A percentile compares a stretch with the other conserved stretches of the same genome.
Evolutionary conservation across 2,888 invertebrate genomes (phyloP).

Genomic region (Abscondita cerata): DNA sequence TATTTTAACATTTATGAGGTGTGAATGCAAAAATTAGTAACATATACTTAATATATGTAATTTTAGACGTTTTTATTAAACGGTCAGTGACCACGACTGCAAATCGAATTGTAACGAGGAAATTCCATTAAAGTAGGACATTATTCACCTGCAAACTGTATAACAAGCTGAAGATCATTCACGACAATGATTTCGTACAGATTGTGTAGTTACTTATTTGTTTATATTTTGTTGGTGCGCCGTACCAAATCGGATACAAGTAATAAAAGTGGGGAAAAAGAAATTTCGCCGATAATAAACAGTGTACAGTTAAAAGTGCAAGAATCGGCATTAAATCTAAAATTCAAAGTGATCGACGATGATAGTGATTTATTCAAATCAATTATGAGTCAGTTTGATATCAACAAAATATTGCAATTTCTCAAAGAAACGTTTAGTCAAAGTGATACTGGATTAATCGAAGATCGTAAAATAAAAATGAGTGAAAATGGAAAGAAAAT

Average conservation of each 20-base stretch:
- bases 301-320: no score
- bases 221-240: background rate
- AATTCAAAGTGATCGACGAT: background rate
- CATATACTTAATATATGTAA: no score
- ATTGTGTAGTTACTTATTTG: background rate
- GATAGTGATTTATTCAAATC: background rate
- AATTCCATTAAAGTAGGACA: conserved; percentile 4
- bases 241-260: background rate
- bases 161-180: background rate
- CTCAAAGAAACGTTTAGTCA: background rate
- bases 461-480: conserved; percentile 11
- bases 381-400: background rate
- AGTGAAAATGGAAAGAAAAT: conserved; percentile 11
- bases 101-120: background rate
- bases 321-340: no score
- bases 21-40: no score
- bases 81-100: no score
- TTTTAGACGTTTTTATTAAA: no score
- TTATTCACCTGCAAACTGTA: background rate
- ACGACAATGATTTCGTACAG: background rate
- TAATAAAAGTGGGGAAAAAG: no score
- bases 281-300: no score
- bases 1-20: no score
- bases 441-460: background rate
- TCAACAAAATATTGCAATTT: background rate